Conservation (phyloP, 2,888 invertebrate genomes). For the Thalpophila matura region DNA sequence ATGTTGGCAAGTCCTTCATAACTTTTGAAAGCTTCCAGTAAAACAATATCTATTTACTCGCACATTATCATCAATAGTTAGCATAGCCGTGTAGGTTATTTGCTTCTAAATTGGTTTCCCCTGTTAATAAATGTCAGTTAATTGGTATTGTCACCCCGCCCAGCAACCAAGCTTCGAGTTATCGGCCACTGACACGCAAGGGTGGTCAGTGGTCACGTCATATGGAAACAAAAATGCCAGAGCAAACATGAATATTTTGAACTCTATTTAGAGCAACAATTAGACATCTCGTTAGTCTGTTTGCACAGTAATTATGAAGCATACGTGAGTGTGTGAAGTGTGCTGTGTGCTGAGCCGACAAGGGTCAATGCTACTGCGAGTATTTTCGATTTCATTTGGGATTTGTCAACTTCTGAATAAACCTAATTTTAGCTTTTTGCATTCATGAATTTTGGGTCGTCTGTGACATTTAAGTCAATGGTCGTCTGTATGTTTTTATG, state of each 20-base stretch:
- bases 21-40: conserved; percentile 20
- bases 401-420: conserved; percentile 61
- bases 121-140: conserved; percentile 58
- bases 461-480: neutral
- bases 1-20: neutral
- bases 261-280: conserved; percentile 81
- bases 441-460: conserved; percentile 52
- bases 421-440: conserved; percentile 53
- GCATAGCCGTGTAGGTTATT: conserved; percentile 45
- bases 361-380: conserved; percentile 76
- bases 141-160: conserved; percentile 59
- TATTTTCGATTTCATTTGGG: conserved; percentile 66
- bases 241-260: conserved; percentile 73
- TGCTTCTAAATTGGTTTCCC: conserved; percentile 60
- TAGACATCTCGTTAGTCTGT: conserved; percentile 77
- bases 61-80: conserved; percentile 42
- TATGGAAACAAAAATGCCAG: conserved; percentile 64
- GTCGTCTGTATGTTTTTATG: conserved; percentile 34
- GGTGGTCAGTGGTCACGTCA: conserved; percentile 47
- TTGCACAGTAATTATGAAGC: conserved; percentile 71
- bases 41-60: conserved; percentile 26
- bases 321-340: conserved; percentile 67
- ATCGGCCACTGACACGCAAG: conserved; percentile 55
- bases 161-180: conserved; percentile 39
- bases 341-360: conserved; percentile 60